These are phyloP conservation scores for Selenia dentaria DNA, from an alignment of 2,888 invertebrate species.

Conservation along the genomic window DNA sequence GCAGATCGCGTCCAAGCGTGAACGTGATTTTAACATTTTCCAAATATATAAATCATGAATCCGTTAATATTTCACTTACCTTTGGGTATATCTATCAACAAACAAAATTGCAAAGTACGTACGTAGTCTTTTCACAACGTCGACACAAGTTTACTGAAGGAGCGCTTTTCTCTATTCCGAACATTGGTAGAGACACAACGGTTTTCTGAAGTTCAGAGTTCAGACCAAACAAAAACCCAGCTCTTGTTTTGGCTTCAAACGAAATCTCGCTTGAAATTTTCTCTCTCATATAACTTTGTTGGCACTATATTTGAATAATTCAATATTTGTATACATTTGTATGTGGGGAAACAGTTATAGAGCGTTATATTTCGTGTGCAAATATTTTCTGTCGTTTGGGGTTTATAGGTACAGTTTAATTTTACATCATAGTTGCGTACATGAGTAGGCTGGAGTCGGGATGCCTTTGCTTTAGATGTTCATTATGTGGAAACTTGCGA, in stretches of 20 bases:
- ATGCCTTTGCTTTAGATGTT: too few species aligned
- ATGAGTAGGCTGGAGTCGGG: too few species aligned
- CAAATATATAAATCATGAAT: too few species aligned
- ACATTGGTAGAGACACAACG: constrained; percentile 10
- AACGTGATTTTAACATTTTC: too few species aligned
- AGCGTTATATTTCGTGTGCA: constrained; percentile 2
- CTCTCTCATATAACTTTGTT: constrained; percentile 31
- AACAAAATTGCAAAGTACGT: not conserved
- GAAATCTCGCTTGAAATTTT: constrained; percentile 37
- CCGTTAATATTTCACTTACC: too few species aligned
- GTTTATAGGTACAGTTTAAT: not conserved
- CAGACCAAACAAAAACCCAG: constrained; percentile 33
- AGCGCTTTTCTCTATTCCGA: constrained; percentile 1
- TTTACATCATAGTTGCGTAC: not conserved
- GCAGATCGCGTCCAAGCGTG: too few species aligned
- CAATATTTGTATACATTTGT: constrained; percentile 31
- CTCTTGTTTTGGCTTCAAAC: constrained; percentile 29
- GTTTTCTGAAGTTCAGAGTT: constrained; percentile 36
- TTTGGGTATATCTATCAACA: too few species aligned
- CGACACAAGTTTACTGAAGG: constrained; percentile 3
- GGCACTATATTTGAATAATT: constrained; percentile 36
- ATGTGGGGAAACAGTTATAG: constrained; percentile 14
- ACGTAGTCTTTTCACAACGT: not conserved
- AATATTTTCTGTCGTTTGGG: constrained; percentile 2
- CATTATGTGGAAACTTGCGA: too few species aligned